Evolutionary conservation across 2,113 vertebrate genomes (phyloP), one percentile per base, ranked within the genome.

Genomic region (Apodemus sylvaticus): DNA sequence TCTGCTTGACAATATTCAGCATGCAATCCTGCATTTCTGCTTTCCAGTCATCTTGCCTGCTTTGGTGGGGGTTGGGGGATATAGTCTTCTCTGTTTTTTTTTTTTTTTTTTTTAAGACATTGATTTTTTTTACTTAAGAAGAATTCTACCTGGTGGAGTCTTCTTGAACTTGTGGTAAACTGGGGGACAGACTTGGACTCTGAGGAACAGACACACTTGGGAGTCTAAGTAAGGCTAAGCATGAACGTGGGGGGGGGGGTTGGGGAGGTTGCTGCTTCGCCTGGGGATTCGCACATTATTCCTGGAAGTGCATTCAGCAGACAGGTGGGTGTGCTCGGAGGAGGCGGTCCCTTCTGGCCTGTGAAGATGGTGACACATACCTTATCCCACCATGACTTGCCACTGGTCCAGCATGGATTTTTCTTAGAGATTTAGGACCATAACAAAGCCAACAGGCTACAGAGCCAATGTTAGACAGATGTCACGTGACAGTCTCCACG

Each of bases 311-410:
- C 26, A 36, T 2, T 17, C 58, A 14, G 24, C 24, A 29, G 68
- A 0, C 4, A 64, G n/a, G 36, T 1, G 36, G 55, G 66, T 39
- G 6, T 22, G 79, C 8, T 36, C 58, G 42, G 16, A 45, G 66
- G 66, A 73, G n/a, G 42, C 7, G 45, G 12, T 34, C 26, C 92
- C 82, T 19, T 26, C 4, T 51, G 77, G 13, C 73, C 16, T 73
- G n/a, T 0, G 76, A 31, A 20, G 29, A 19, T 11, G 34, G 76
- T 29, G 13, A 85, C 7, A 26, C 6, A 0, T 0, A 29, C 12
- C 60, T 90, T 64, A 14, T 19, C 6, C 1, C 0, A 7, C 76
- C 45, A 70, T 39, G 9, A 79, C 5, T 1, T 2, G 62, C 74
- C 13, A 1, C 76, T 3, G 76, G 48, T 3, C 55, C 86, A 60